These are phyloP conservation scores for Leucophenga montana DNA, from an alignment of 2,888 invertebrate genomes.

Conservation along the genomic window DNA sequence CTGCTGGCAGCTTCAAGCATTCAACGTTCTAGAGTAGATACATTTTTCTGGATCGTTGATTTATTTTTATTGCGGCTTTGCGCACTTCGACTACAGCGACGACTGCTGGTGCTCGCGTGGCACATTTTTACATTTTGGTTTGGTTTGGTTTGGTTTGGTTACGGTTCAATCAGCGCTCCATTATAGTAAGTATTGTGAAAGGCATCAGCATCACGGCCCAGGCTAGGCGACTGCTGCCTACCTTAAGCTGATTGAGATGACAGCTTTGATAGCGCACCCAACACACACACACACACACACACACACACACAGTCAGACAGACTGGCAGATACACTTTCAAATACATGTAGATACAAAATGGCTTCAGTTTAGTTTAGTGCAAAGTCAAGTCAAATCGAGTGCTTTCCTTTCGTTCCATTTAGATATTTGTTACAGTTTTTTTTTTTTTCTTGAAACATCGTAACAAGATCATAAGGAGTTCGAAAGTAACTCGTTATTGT, in stretches of 20 bases:
- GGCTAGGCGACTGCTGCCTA: not conserved
- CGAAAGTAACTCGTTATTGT: slow-evolving; percentile 18
- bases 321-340: not conserved
- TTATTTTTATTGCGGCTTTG: slow-evolving; percentile 29
- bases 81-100: not conserved
- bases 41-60: slow-evolving; percentile 27
- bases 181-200: slow-evolving; percentile 27
- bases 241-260: slow-evolving; percentile 20
- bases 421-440: slow-evolving; percentile 13
- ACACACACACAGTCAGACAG: not conserved
- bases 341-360: slow-evolving; percentile 2
- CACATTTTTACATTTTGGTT: slow-evolving; percentile 17
- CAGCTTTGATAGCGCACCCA: slow-evolving; percentile 8
- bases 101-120: not conserved
- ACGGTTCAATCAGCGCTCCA: slow-evolving; percentile 22
- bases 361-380: not conserved
- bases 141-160: slow-evolving; percentile 10
- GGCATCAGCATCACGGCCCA: slow-evolving; percentile 1
- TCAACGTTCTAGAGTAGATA: not conserved
- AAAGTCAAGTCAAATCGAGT: not conserved
- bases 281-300: not conserved
- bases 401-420: slow-evolving; percentile 21
- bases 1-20: not conserved
- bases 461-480: slow-evolving; percentile 20
- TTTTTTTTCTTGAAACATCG: not conserved